These are phyloP conservation scores for Oryzias curvinotus DNA, from an alignment of 2,113 vertebrate genomes.

Conservation along the genomic window DNA sequence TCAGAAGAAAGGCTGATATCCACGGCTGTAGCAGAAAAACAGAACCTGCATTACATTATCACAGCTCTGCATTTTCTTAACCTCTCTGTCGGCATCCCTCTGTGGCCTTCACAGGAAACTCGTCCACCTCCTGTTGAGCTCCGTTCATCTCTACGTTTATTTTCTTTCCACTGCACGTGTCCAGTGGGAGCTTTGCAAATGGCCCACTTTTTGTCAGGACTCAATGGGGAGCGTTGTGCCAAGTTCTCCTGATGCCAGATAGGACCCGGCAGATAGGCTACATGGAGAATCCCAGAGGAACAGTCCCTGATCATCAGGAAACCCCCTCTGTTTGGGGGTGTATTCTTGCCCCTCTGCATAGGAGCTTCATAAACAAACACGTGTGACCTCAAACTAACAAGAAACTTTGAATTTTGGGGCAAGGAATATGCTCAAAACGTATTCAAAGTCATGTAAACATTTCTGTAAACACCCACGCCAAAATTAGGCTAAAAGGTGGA, in stretches of 20 bases:
- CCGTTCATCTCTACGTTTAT: slow-evolving; percentile 59
- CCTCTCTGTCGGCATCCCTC: slow-evolving; percentile 43
- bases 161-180: slow-evolving; percentile 60
- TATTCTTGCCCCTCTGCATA: no score
- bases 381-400: no score
- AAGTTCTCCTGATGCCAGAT: slow-evolving; percentile 59
- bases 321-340: no score
- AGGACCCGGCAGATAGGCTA: slow-evolving; percentile 50
- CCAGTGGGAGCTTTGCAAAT: slow-evolving; percentile 58
- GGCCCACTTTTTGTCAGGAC: slow-evolving; percentile 72
- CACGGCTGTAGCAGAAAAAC: slow-evolving; percentile 1
- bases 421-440: no score
- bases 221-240: slow-evolving; percentile 67
- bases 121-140: slow-evolving; percentile 50
- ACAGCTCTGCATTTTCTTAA: slow-evolving; percentile 34
- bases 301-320: no score
- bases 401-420: no score
- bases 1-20: slow-evolving; percentile 7
- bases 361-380: no score
- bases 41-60: slow-evolving; percentile 35
- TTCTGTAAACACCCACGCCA: no score
- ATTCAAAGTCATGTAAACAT: no score
- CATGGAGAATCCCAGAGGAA: slow-evolving; percentile 15
- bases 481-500: no score
- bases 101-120: slow-evolving; percentile 59